Evolutionary conservation across 2,797 vertebrate species (phyloP).

Genomic region (Pseudopleuronectes americanus): DNA sequence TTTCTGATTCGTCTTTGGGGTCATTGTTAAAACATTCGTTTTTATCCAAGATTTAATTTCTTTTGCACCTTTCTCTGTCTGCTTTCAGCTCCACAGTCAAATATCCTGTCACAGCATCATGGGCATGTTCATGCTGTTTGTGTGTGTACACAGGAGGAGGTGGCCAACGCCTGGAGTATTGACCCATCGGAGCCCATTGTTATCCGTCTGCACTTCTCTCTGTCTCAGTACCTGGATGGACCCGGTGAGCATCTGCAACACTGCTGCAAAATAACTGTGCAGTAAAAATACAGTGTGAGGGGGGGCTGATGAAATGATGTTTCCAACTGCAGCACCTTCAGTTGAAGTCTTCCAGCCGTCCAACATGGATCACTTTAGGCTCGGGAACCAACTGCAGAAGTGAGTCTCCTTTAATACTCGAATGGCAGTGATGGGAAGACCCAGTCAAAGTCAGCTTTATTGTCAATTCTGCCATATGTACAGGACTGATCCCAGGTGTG

Average conservation of each 20-base stretch:
- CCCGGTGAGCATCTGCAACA: constrained; percentile 86
- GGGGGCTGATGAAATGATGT: constrained; percentile 15
- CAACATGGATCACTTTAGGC: constrained; percentile 88
- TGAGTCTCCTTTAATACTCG: constrained; percentile 71
- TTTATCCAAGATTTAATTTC: background rate
- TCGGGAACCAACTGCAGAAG: constrained; percentile 94
- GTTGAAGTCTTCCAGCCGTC: constrained; percentile 96
- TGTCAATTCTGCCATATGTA: no score
- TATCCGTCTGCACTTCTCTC: constrained; percentile 91
- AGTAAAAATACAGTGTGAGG: constrained; percentile 3
- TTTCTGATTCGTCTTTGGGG: no score
- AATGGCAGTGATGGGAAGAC: background rate
- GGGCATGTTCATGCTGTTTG: constrained; percentile 17
- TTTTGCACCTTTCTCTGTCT: background rate
- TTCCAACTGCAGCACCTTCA: constrained; percentile 85
- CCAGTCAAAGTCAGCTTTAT: background rate
- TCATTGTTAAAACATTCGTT: background rate
- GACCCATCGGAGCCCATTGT: constrained; percentile 91
- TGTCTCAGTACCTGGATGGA: constrained; percentile 94
- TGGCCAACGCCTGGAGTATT: constrained; percentile 93
- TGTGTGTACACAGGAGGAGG: constrained; percentile 85
- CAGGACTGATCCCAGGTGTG: no score
- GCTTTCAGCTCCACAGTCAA: background rate
- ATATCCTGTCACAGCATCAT: background rate
- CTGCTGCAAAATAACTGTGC: background rate